These are phyloP conservation scores for Cisticola juncidis DNA, from an alignment of 2,113 vertebrate species.

Conservation along the genomic window DNA sequence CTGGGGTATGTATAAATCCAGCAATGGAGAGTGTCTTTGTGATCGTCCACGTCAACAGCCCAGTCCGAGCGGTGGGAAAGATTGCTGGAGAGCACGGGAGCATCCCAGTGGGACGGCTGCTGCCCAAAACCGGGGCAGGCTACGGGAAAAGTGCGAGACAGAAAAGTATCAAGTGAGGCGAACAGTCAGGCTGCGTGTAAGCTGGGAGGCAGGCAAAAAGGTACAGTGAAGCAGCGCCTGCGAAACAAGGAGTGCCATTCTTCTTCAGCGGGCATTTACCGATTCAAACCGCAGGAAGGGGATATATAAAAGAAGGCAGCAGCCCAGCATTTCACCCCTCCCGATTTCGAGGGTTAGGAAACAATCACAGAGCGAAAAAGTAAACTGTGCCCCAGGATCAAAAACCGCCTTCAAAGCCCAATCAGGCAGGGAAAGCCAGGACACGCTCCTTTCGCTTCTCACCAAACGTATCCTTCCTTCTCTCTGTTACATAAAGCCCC, in stretches of 20 bases:
- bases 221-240: constrained; percentile 41
- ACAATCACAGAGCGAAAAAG: not conserved
- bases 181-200: not conserved
- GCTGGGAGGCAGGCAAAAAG: constrained; percentile 44
- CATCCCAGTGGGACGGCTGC: not conserved
- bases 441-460: not conserved
- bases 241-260: constrained; percentile 42
- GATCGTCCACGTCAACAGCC: constrained; percentile 46
- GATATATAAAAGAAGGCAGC: not conserved
- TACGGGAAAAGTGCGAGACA: not conserved
- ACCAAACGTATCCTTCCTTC: not conserved
- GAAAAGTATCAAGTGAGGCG: constrained; percentile 7
- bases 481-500: constrained; percentile 36
- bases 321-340: not conserved
- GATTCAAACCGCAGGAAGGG: constrained; percentile 10
- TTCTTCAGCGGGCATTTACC: not conserved
- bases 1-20: constrained; percentile 69
- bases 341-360: not conserved
- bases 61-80: constrained; percentile 28
- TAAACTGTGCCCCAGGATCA: not conserved
- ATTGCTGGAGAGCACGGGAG: constrained; percentile 40
- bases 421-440: not conserved
- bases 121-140: not conserved
- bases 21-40: constrained; percentile 36
- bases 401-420: not conserved